Evolutionary conservation across 1,140 invertebrate genomes (phyloP), one percentile per base, ranked within the genome.

Genomic region (Pogonomyrmex barbatus): DNA sequence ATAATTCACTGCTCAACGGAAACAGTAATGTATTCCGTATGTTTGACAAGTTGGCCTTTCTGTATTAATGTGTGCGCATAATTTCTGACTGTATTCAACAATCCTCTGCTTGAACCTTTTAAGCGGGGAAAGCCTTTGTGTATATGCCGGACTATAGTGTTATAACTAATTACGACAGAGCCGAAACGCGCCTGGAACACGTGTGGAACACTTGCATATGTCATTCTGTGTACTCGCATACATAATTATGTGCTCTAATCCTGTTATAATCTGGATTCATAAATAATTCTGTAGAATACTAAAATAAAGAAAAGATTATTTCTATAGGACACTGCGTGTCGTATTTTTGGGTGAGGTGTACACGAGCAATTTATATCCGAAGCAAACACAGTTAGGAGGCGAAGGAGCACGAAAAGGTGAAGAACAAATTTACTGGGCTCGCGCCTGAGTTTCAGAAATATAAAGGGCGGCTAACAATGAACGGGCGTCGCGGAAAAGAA

Each of bases 401-500:
- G 52, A 47, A 39, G 67, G 30, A 30, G 17, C 2, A 36, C 70
- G 50, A 12, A 54, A n/a, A 71, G 42, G n/a, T 60, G 54, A 73
- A 8, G 17, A 73, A 82, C 24, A 12, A 60, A 30, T 68, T 3
- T 4, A 12, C 14, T 42, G 17, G 67, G 45, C 12, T 36, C 52
- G 67, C 62, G 47, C 58, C 30, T n/a, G 54, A 62, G 68, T 60
- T 42, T 39, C 79, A 62, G 54, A 73, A 73, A 83, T 73, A 82
- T 62, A 50, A 45, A 56, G 33, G 52, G 47, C 71, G 47, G 52
- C 14, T 58, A 85, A 76, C 77, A 82, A 86, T 85, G 81, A 89
- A 90, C 88, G 87, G 30, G 30, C 54, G 79, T 60, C 62, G 54
- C 67, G 70, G 73, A 45, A 76, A 87, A 86, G 85, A 73, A 68